Conservation (phyloP, 2,888 invertebrate species). For the Seladonia tumulorum region DNA sequence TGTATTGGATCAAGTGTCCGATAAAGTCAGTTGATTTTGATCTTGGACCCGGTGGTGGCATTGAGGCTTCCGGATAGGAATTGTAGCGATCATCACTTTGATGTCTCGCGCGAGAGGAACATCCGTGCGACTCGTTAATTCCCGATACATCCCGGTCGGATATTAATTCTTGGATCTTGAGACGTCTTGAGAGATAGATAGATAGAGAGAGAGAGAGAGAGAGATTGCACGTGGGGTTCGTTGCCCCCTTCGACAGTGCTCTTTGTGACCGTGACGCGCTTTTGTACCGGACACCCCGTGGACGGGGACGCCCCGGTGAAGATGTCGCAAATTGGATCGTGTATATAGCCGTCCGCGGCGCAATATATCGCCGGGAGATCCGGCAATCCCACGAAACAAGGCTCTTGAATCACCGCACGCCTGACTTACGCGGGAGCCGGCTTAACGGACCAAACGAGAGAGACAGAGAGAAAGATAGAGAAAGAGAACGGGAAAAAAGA, state of each 20-base stretch:
- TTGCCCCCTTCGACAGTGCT: conserved; percentile 34
- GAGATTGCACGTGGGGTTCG: conserved; percentile 6
- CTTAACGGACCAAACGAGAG: conserved; percentile 79
- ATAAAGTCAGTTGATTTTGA: not conserved
- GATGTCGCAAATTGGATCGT: conserved; percentile 78
- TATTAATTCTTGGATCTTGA: conserved; percentile 57
- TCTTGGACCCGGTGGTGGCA: not conserved
- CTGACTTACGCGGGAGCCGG: conserved; percentile 82
- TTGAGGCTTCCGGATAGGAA: not conserved
- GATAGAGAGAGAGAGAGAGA: not conserved
- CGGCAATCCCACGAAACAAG: conserved; percentile 83
- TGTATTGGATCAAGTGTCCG: not conserved
- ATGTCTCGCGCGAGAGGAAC: not conserved
- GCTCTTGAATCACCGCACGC: conserved; percentile 82
- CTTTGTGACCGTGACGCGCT: conserved; percentile 67
- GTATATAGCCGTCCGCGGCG: conserved; percentile 41
- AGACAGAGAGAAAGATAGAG: not conserved
- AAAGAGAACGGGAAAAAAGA: not conserved
- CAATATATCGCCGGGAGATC: conserved; percentile 66
- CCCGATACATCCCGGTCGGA: conserved; percentile 36
- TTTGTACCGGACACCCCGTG: conserved; percentile 71
- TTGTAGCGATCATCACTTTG: conserved; percentile 24
- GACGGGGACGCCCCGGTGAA: conserved; percentile 49
- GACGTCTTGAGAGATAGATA: conserved; percentile 21
- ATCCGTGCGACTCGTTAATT: conserved; percentile 36